Evolutionary conservation across 2,113 vertebrate species (phyloP), one percentile per base, ranked within the genome.

Genomic region (Lanius collurio): DNA sequence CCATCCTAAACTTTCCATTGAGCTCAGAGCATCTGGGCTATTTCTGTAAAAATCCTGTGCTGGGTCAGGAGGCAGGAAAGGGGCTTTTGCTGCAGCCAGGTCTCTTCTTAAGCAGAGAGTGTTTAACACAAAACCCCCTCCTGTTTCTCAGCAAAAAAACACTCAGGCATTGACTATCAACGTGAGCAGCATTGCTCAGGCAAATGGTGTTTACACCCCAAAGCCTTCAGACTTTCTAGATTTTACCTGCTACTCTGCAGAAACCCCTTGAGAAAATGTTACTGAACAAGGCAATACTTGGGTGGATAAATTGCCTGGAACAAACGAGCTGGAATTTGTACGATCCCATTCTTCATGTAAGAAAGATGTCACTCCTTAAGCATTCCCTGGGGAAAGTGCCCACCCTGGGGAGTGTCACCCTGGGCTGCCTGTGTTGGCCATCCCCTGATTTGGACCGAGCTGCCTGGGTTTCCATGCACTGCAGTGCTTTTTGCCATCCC

Each of bases 271-370:
- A 96, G 94, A 89, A 95, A 95, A 96, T 71, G 67, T 90, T 95
- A 78, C 77, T 1, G 67, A 92, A 70, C 92, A 73, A 81, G 92
- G 95, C 89, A 82, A 75, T 93, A 90, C 89, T 86, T 86, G 93
- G 88, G 83, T 94, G 88, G 92, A 92, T 93, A 95, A 96, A 97
- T 90, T 86, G 95, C 90, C 88, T 94, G 94, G 86, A 96, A 96
- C 94, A 94, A 96, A 97, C 11, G 56, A 93, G 90, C 77, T 75
- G 90, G 93, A 92, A 87, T 96, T 89, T 3, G 22, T 83, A 83
- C 6, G 6, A 82, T 88, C 60, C 85, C 79, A 81, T 95, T 86
- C 82, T 87, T 92, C 92, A 44, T 56, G 68, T 86, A 67, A 75
- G 79, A 86, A 67, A 90, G 86, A 59, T 70, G 74, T 92, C 57